Evolutionary conservation across 2,797 vertebrate species (phyloP), one percentile per base, ranked within the genome.

Genomic region (Coregonus suidteri): DNA sequence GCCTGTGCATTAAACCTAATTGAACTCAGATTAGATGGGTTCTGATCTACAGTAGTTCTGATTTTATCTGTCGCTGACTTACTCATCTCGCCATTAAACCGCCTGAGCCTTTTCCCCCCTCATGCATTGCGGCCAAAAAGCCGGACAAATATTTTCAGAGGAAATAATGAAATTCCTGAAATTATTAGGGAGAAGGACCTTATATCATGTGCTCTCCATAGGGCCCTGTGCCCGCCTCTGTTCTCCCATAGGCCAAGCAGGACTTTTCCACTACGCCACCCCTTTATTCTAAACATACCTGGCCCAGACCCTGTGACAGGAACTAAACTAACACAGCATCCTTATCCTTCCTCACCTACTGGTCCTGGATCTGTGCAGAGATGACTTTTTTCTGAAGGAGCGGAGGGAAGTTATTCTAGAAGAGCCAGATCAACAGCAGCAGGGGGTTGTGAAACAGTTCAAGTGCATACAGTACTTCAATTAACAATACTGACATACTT

Each of bases 111-210:
- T 66, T 79, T 70, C 72, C 14, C 79, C 59, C 76, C 75, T 69
- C 82, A 75, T 81, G 77, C 83, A 81, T 85, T 81, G 88, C 80
- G 81, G 89, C 81, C 78, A 90, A 90, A 89, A 85, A 89, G 86
- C 84, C 86, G 87, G 82, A 87, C 83, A 93, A 93, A 94, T 94
- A 93, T 94, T 94, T 94, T 93, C 84, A 76, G 79, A 91, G 92
- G 90, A 94, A 93, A 93, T 91, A 93, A 93, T 92, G 84, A 94
- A 92, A 94, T 95, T 93, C 92, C 91, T 92, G 87, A 93, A 93
- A 94, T 94, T 85, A 91, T 93, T 92, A 91, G 81, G 87, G 92
- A 89, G 81, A 89, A 83, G 79, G 87, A 88, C 84, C 87, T 92
- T 89, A 88, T 92, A 90, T 92, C 81, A 91, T 91, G 81, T 87